Evolutionary conservation across 1,140 invertebrate species (phyloP), one percentile per base, ranked within the genome.

Genomic region (Diabrotica undecimpunctata): DNA sequence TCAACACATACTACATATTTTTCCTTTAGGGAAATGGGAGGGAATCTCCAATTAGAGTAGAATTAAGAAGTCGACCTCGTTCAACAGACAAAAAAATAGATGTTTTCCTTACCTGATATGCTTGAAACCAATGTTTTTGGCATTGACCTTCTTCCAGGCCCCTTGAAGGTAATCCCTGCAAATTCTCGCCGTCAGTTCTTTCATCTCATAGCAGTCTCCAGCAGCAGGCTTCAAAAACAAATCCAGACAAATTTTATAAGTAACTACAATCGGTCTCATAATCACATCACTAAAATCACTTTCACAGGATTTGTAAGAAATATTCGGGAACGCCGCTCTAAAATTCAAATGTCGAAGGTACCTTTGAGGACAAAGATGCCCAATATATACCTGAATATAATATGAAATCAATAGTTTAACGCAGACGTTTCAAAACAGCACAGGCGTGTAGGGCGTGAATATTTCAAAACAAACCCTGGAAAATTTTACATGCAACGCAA

Each of bases 161-260:
- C 93, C 93, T 70, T 90, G 86, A 39, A 96, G 83, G 78, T 93
- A 95, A 79, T 94, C 91, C 67, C 90, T 85, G 80, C 93, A 95
- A 72, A 95, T 92, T 70, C 88, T 85, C 6, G 89, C 87, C n/a
- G 93, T 92, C 68, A 90, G 86, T 67, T 90, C 85, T 53, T 88
- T 82, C 87, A 94, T 92, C 77, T 93, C 90, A 35, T 83, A 81
- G 66, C 79, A 81, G 57, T 82, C 79, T 36, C 82, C 82, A 39
- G 80, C 81, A 81, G 84, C 84, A 83, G 85, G 74, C 70, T 70
- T 70, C 65, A 62, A 72, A 68, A 72, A 69, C 14, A 72, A 14
- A 62, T 69, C 69, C 55, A 39, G 61, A 57, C 66, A 73, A 52
- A 51, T 67, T 46, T 60, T 60, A 25, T 46, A 60, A 60, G 58